A percentile compares a stretch with the other conserved stretches of the same genome.
Evolutionary conservation across 2,888 invertebrate genomes (phyloP).

Genomic region (Nudaria mundana): DNA sequence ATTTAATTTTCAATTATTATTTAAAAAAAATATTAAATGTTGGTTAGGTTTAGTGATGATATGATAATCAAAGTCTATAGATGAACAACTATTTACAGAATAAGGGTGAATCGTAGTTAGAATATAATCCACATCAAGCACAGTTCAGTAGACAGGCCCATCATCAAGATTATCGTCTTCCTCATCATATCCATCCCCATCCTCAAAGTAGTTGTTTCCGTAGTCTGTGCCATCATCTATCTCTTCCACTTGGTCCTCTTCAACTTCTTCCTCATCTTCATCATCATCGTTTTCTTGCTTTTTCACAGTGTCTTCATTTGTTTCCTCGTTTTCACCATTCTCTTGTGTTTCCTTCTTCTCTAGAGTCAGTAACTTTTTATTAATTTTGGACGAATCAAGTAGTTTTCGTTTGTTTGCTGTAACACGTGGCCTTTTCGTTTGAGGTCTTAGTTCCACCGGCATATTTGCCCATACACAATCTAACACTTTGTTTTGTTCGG

Average conservation of each 20-base stretch:
- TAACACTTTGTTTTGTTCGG: slow-evolving; percentile 66
- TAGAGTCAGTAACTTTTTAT: slow-evolving; percentile 82
- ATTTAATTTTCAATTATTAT: too few relatives aligned
- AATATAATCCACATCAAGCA: too few relatives aligned
- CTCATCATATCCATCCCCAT: slow-evolving; percentile 92
- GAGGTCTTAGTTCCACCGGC: slow-evolving; percentile 83
- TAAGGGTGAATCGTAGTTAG: too few relatives aligned
- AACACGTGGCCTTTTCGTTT: slow-evolving; percentile 57
- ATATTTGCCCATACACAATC: slow-evolving; percentile 83
- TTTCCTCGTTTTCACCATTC: slow-evolving; percentile 67
- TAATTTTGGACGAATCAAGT: slow-evolving; percentile 59
- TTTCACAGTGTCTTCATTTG: slow-evolving; percentile 56
- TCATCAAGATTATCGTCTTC: slow-evolving; percentile 93
- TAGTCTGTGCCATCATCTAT: slow-evolving; percentile 95
- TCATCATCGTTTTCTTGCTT: slow-evolving; percentile 80
- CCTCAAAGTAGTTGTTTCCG: slow-evolving; percentile 93
- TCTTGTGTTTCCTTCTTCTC: slow-evolving; percentile 84
- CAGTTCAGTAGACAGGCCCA: slow-evolving; percentile 87
- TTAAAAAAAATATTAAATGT: too few relatives aligned
- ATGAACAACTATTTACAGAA: too few relatives aligned
- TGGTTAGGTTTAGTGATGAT: too few relatives aligned
- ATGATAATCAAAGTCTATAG: too few relatives aligned
- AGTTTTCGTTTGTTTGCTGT: slow-evolving; percentile 59
- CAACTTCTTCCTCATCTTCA: slow-evolving; percentile 72
- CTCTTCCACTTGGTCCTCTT: slow-evolving; percentile 86